Evolutionary conservation across 1,140 invertebrate species (phyloP), one percentile per base, ranked within the genome.

Genomic region (Cotesia chilonis): DNA sequence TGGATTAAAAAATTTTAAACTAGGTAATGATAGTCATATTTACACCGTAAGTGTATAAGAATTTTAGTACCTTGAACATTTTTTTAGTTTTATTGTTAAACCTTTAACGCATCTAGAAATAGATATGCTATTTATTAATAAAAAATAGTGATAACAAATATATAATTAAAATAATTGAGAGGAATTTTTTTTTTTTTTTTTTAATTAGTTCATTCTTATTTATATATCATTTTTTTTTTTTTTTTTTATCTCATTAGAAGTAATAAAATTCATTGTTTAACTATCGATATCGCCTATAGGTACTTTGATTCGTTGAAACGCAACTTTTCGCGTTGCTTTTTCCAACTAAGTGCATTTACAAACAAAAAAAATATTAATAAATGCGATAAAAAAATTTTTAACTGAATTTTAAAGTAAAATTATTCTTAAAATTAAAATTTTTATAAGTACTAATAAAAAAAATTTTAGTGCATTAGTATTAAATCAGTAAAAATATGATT

Each of bases 1-100:
- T 83, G 72, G 61, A 76, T 82, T 82, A 81, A 79, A 82, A 83
- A 84, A 78, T 78, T 38, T 64, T 74, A 81, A 78, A 76, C 63
- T 76, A 76, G 78, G 73, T 78, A 81, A 80, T 69, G 81, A 72
- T 28, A 36, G 78, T 35, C 9, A 38, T 79, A 80, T 77, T 75
- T 82, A 80, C 79, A 80, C 64, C 69, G 57, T 14, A 41, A 57
- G 38, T 60, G 20, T 61, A 51, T 67, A 66, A 9, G 10, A 70
- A 70, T 14, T 17, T 68, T 74, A 71, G 55, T 76, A 76, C 77
- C 80, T 76, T 80, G 76, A 74, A 77, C 51, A 71, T 73, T 78
- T 78, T 41, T 41, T 41, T 41, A 41, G 6, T 41, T 41, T 10
- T 41, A 41, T 41, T 41, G 6, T 41, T 10, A 10, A 41, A 70